Base-by-base conservation (phyloP, 1,140 invertebrate genomes). In the Branchinecta lynchi region DNA sequence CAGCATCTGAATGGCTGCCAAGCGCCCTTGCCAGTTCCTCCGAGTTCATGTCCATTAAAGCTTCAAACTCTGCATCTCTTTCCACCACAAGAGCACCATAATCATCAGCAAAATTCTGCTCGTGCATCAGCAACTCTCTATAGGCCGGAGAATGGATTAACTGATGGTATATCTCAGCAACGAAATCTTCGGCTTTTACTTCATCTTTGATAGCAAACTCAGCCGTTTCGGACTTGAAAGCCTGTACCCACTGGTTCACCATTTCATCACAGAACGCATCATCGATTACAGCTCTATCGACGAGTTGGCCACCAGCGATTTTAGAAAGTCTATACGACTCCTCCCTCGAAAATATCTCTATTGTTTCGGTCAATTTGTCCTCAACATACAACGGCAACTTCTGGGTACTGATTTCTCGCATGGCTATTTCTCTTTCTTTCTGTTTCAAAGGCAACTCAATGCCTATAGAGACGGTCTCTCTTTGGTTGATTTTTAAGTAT, bases 101-200 rank as follows among this genome's bases (percentile, higher is more conserved):
- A 15, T 60, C 51, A 60, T 15, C 17, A 60, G 51, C 51, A 60
- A 60, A 60, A 60, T 60, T 60, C 69, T 85, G 80, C 72, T 84
- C 83, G 69, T 82, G 78, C 65, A 87, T 82, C 44, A 89, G 79
- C 73, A 92, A 86, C 0, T 86, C 86, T 74, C 88, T 86, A 20
- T 91, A 76, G 7, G 87, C 87, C 6, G 88, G 87, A 0, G 89
- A 91, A 77, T 92, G 89, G 7, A 91, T 88, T 51, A 92, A 77
- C 74, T 84, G 84, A 76, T 91, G 88, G 79, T 91, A 92, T 46
- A 89, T 87, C 9, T 86, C 85, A 20, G 88, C 86, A 80, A 89
- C 88, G 17, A 92, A 79, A 76, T 87, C 86, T 75, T 89, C 86
- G 77, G 89, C 86, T 0, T 86, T 86, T 0, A 86, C 83, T 60